A percentile compares a stretch with the other conserved stretches of the same genome.
Conservation (phyloP, 35 echinoderm and acorn worm genomes). For the Hemicentrotus pulcherrimus region DNA sequence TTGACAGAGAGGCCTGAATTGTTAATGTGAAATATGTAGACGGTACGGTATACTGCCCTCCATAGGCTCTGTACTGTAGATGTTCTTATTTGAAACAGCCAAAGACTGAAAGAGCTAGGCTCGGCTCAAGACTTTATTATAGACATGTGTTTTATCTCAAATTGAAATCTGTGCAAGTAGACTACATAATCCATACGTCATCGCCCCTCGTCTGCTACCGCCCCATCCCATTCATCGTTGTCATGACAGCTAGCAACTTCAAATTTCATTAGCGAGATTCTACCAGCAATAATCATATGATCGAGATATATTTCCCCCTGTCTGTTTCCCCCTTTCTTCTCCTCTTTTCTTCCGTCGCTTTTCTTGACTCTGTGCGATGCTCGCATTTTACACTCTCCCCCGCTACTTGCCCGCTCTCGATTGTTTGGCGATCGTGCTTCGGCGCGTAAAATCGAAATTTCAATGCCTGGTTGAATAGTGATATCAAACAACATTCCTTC, state of each 20-base stretch:
- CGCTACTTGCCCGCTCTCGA: neutral
- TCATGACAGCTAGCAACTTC: neutral
- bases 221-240: neutral
- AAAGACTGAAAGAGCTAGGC: too few relatives aligned
- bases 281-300: neutral
- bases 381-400: neutral
- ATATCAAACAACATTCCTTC: neutral
- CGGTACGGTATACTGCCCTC: too few relatives aligned
- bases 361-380: neutral
- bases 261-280: conserved; percentile 13
- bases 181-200: neutral
- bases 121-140: too few relatives aligned
- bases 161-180: too few relatives aligned
- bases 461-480: neutral
- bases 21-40: too few relatives aligned
- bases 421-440: neutral
- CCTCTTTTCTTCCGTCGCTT: neutral
- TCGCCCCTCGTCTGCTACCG: neutral
- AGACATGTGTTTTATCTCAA: too few relatives aligned
- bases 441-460: neutral
- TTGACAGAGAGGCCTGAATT: too few relatives aligned
- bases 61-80: too few relatives aligned
- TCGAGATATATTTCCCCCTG: neutral
- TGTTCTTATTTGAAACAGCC: too few relatives aligned
- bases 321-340: too few relatives aligned